phyloP scores from a whole-genome alignment of 2,113 vertebrate genomes.

The Archilochus colubris region DNA sequence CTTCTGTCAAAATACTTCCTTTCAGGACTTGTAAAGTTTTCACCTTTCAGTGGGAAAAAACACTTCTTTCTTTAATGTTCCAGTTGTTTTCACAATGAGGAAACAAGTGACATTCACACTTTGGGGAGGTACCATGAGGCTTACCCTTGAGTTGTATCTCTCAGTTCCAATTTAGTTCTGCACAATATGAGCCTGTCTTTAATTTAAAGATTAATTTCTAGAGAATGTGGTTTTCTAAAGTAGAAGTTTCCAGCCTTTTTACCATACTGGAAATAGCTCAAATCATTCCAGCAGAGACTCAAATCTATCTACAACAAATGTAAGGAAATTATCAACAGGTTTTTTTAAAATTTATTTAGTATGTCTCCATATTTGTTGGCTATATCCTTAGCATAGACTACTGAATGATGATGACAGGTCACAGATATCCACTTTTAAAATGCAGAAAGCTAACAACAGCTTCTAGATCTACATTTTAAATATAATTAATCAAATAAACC shows the following conservation, averaged over 20 bases:
- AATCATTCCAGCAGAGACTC: neutral
- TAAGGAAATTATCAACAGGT: neutral
- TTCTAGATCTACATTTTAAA: neutral
- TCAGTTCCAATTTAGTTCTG: neutral
- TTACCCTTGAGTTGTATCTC: constrained; percentile 18
- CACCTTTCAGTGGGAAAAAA: neutral
- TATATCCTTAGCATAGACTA: neutral
- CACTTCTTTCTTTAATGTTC: neutral
- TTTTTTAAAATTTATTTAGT: constrained; percentile 31
- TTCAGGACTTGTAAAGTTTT: neutral
- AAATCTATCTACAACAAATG: neutral
- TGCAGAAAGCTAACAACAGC: neutral
- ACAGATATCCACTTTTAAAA: neutral
- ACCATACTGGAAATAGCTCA: neutral
- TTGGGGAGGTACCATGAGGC: neutral
- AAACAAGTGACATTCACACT: constrained; percentile 29
- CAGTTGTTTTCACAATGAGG: constrained; percentile 6
- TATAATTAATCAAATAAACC: neutral
- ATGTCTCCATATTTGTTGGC: neutral
- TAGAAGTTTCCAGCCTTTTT: constrained; percentile 17
- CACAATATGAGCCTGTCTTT: constrained; percentile 42
- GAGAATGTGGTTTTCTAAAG: neutral
- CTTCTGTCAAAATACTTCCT: too few species aligned
- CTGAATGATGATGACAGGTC: neutral
- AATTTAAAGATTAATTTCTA: constrained; percentile 46